Evolutionary conservation across 2,888 invertebrate genomes (phyloP), one percentile per base, ranked within the genome.

Genomic region (Chymomyza caudatula): DNA sequence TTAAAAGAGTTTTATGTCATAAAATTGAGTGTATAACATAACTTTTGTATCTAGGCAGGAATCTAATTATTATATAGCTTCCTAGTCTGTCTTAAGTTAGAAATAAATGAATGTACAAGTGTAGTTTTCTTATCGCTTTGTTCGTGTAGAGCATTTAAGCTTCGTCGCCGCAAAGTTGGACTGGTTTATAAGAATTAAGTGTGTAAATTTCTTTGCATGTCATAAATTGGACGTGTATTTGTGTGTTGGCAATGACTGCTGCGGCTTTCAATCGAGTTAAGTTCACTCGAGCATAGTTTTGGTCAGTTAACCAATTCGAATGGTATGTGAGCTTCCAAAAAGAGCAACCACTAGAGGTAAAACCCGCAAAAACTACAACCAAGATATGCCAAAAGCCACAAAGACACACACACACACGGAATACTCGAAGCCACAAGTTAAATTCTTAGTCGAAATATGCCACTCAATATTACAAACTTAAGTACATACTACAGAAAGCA

Each of bases 241-340:
- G 1, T 11, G 11, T 11, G 29, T 37, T 11, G 13, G 17, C 15
- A 47, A 17, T 51, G 19, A 51, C 20, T 51, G 20, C 51, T 51
- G 51, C 20, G 51, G 51, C 11, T 20, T 11, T 17, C 11, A 51
- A 51, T 11, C 56, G 71, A 69, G 63, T 72, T 63, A 66, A 70
- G 65, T 29, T 67, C 63, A 58, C 53, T 69, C 60, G 67, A 37
- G 76, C 67, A 65, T 63, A 68, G 52, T 62, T 71, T 56, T 60
- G 65, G 66, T 60, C 66, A 56, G 55, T 44, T 53, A 52, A 11
- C 37, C 69, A 54, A 60, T 62, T 47, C 72, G 64, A 65, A 65
- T 59, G 29, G 11, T 52, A 52, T 19, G 65, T 25, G 22, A 44
- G 56, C 69, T 37, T 37, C 11, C 29, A 37, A 37, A 25, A 37